Conservation (phyloP, 2,888 invertebrate genomes). For the Scelioninae gen. 1 region DNA sequence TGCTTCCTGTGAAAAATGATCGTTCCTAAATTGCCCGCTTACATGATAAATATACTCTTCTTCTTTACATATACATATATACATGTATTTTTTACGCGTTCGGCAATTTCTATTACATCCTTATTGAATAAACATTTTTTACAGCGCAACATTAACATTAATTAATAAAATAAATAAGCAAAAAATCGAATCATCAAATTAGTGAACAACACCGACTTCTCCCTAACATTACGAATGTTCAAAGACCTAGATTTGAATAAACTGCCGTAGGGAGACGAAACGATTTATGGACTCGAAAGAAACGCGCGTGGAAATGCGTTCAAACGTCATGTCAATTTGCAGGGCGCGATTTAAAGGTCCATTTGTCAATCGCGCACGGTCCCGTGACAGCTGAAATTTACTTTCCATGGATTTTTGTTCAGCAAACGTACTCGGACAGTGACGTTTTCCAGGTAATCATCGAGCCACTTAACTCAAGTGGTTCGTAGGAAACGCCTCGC, state of each 20-base stretch:
- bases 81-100: slow-evolving; percentile 17
- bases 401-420: slow-evolving; percentile 47
- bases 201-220: background rate
- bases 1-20: slow-evolving; percentile 84
- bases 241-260: slow-evolving; percentile 45
- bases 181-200: slow-evolving; percentile 24
- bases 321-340: slow-evolving; percentile 58
- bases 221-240: slow-evolving; percentile 27
- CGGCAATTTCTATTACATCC: background rate
- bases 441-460: slow-evolving; percentile 46
- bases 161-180: slow-evolving; percentile 6
- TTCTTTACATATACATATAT: slow-evolving; percentile 38
- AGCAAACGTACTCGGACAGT: slow-evolving; percentile 1
- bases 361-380: slow-evolving; percentile 37
- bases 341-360: slow-evolving; percentile 51
- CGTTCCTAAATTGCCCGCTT: slow-evolving; percentile 84
- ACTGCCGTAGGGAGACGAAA: slow-evolving; percentile 26
- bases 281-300: slow-evolving; percentile 48
- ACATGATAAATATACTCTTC: slow-evolving; percentile 83
- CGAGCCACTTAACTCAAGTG: slow-evolving; percentile 39
- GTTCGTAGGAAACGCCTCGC: slow-evolving; percentile 24
- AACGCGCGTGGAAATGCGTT: slow-evolving; percentile 52
- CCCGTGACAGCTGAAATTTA: slow-evolving; percentile 40
- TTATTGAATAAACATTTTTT: too few relatives aligned
- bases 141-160: too few relatives aligned